Conservation (phyloP, 1,140 invertebrate genomes). For the Platyscapa corneri region DNA sequence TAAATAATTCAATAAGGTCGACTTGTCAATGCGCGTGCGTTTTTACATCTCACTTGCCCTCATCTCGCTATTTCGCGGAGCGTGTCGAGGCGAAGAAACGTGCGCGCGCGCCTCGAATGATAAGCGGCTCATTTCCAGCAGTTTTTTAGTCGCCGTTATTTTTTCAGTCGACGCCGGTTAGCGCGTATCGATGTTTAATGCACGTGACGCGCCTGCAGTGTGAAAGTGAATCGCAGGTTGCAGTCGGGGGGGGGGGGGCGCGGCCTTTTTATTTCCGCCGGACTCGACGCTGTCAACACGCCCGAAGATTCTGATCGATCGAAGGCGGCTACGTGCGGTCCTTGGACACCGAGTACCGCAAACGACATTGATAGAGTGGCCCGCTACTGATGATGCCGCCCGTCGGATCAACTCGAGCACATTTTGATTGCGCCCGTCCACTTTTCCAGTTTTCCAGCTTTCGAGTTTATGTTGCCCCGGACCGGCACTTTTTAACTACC, state of each 20-base stretch:
- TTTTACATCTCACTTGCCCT: not conserved
- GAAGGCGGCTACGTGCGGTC: no score
- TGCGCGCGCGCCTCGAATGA: slow-evolving; percentile 43
- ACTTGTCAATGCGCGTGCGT: not conserved
- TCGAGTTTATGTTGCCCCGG: not conserved
- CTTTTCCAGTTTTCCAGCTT: not conserved
- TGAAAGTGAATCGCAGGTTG: not conserved
- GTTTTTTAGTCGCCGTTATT: not conserved
- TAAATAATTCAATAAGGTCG: slow-evolving; percentile 31
- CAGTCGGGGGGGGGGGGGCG: no score
- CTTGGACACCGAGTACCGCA: no score
- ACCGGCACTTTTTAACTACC: slow-evolving; percentile 6
- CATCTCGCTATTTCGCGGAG: not conserved
- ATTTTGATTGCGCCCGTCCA: not conserved
- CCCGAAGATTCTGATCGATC: not conserved
- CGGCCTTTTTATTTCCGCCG: not conserved
- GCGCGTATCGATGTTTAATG: no score
- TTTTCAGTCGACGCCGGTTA: not conserved
- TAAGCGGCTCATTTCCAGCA: not conserved
- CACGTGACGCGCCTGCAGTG: no score
- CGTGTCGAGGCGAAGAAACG: slow-evolving; percentile 41
- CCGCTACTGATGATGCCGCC: no score
- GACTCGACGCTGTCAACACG: no score
- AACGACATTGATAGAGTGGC: no score
- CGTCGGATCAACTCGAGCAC: no score